These are phyloP conservation scores for Hedya salicella DNA, from an alignment of 2,888 invertebrate genomes.

Conservation along the genomic window DNA sequence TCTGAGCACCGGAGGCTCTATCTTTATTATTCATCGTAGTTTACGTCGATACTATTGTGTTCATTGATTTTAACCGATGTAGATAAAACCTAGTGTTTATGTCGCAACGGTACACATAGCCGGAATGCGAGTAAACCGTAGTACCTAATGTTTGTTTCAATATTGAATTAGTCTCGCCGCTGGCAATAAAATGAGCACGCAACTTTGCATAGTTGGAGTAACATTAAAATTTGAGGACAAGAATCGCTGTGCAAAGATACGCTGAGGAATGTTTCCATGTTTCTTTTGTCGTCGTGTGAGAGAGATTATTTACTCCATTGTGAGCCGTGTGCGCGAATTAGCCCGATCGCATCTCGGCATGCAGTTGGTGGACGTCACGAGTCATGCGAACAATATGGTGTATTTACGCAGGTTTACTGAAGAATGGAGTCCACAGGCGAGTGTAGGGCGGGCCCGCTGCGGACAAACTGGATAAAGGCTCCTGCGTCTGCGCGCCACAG, in stretches of 20 bases:
- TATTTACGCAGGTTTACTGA: conserved; percentile 47
- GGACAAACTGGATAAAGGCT: conserved; percentile 37
- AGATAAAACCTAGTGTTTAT: conserved; percentile 72
- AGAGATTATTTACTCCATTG: conserved; percentile 62
- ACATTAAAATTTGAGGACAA: conserved; percentile 45
- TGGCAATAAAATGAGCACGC: conserved; percentile 59
- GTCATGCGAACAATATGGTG: conserved; percentile 52
- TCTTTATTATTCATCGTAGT: conserved; percentile 74
- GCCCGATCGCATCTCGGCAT: conserved; percentile 60
- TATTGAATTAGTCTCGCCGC: conserved; percentile 65
- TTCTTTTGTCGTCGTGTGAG: conserved; percentile 60
- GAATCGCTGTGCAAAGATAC: conserved; percentile 61
- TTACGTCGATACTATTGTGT: conserved; percentile 69
- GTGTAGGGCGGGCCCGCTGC: conserved; percentile 27
- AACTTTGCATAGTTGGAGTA: conserved; percentile 51
- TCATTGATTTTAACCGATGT: conserved; percentile 72
- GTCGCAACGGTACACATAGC: conserved; percentile 66
- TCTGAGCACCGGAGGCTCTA: conserved; percentile 65
- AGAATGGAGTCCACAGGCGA: conserved; percentile 45
- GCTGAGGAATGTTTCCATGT: conserved; percentile 59
- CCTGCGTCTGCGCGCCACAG: conserved; percentile 5
- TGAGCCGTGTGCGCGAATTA: conserved; percentile 54
- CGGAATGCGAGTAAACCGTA: conserved; percentile 61
- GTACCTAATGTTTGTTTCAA: conserved; percentile 72
- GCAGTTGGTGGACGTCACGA: conserved; percentile 55